These are phyloP conservation scores for Galerucella nymphaeae DNA, from an alignment of 2,888 invertebrate genomes.

Conservation along the genomic window DNA sequence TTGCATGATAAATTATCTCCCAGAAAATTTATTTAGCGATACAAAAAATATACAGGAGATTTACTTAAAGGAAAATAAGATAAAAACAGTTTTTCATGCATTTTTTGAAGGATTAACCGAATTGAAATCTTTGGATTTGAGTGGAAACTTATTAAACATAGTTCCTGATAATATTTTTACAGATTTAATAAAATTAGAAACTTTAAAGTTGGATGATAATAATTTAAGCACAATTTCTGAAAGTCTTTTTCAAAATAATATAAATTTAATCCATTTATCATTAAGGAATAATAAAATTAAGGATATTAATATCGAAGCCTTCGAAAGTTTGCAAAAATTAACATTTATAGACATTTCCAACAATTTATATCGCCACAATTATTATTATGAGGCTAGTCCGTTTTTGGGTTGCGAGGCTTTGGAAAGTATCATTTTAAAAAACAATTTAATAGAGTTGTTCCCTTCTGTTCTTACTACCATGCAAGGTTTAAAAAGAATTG, in stretches of 20 bases:
- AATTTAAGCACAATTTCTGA: slow-evolving; percentile 37
- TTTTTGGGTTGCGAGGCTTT: slow-evolving; percentile 46
- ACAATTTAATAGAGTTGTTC: slow-evolving; percentile 39
- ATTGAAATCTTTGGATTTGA: slow-evolving; percentile 75
- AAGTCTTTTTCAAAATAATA: slow-evolving; percentile 33
- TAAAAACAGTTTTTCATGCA: slow-evolving; percentile 65
- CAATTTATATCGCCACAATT: slow-evolving; percentile 47
- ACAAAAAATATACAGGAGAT: slow-evolving; percentile 69
- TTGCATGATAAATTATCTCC: slow-evolving; percentile 68
- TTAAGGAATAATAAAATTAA: slow-evolving; percentile 74
- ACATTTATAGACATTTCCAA: slow-evolving; percentile 47
- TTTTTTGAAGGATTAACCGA: slow-evolving; percentile 73
- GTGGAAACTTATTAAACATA: no score
- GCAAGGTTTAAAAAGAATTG: slow-evolving; percentile 39
- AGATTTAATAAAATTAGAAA: slow-evolving; percentile 54
- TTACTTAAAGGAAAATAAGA: no score
- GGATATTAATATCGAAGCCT: slow-evolving; percentile 70
- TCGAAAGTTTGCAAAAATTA: slow-evolving; percentile 52
- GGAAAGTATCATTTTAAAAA: slow-evolving; percentile 36
- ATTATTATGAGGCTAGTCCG: slow-evolving; percentile 37
- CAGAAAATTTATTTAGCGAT: slow-evolving; percentile 73
- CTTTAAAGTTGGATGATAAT: slow-evolving; percentile 42
- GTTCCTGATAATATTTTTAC: slow-evolving; percentile 72
- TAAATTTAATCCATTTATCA: slow-evolving; percentile 35
- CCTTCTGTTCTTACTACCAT: slow-evolving; percentile 26